Conservation (phyloP, 2,797 vertebrate genomes). For the Eremophila alpestris region DNA sequence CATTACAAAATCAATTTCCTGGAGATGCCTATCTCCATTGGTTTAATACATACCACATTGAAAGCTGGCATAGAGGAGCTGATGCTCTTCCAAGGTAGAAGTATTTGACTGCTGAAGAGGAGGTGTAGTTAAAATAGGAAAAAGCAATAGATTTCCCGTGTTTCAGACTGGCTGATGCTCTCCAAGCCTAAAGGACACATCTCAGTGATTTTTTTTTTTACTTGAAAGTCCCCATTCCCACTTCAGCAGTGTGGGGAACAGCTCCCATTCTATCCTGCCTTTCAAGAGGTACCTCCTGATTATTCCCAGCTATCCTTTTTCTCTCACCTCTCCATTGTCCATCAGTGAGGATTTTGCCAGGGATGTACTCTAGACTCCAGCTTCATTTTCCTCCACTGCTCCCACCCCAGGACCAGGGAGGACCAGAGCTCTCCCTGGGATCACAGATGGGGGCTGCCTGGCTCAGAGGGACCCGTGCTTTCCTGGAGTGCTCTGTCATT, state of each 20-base stretch:
- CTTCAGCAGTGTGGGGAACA: neutral
- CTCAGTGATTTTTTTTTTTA: neutral
- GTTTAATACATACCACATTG: neutral
- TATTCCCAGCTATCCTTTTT: neutral
- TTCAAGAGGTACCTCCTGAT: neutral
- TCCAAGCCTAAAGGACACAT: neutral
- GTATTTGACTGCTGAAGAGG: constrained; percentile 17
- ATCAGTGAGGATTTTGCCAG: neutral
- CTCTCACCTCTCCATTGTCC: neutral
- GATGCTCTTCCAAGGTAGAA: constrained; percentile 34
- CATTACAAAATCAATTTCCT: constrained; percentile 62
- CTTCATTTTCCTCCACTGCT: neutral
- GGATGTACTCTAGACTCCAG: neutral
- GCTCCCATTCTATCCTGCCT: neutral
- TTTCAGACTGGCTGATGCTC: neutral
- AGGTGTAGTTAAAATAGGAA: constrained; percentile 10
- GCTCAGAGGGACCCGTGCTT: neutral
- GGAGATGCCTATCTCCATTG: constrained; percentile 43
- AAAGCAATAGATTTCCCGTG: neutral
- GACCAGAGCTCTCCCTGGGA: neutral
- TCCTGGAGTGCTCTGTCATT: neutral
- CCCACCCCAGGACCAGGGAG: rapidly evolving
- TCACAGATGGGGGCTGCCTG: neutral
- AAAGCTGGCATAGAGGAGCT: neutral
- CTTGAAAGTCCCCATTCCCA: neutral